A percentile compares a stretch with the other conserved stretches of the same genome.
Conservation (phyloP, 2,113 vertebrate species). For the Macquaria ambigua region DNA sequence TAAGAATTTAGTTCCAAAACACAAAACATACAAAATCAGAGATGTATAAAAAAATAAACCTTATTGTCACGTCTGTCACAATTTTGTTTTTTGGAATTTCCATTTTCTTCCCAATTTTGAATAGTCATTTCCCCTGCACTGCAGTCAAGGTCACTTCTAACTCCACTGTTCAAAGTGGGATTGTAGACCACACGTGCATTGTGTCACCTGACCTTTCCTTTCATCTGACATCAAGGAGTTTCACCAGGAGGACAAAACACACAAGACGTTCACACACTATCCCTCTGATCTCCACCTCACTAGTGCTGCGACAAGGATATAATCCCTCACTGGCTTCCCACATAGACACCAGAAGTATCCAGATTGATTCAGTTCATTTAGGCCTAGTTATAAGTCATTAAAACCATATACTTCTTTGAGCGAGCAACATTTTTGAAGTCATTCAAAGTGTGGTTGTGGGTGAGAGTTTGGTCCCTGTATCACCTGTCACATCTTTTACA, state of each 20-base stretch:
- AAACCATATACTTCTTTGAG: background rate
- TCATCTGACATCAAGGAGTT: background rate
- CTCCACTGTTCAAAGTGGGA: background rate
- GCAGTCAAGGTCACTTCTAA: background rate
- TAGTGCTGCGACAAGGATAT: background rate
- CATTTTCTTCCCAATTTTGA: background rate
- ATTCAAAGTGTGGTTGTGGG: background rate
- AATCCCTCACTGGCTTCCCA: slow-evolving; percentile 9
- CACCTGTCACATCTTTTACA: background rate
- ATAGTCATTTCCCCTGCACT: background rate
- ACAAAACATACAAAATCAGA: background rate
- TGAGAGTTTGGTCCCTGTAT: background rate
- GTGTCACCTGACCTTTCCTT: no score
- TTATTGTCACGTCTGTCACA: no score
- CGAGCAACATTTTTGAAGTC: no score
- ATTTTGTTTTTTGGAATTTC: background rate
- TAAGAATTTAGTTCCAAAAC: background rate
- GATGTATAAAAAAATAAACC: background rate
- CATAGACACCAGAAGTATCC: background rate
- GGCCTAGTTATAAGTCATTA: background rate
- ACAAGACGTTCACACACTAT: background rate
- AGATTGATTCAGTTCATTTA: background rate
- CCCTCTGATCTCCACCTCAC: background rate
- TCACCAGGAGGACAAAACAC: background rate
- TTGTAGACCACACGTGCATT: no score